phyloP scores from a whole-genome alignment of 2,888 invertebrate genomes.

The Trilocha varians region DNA sequence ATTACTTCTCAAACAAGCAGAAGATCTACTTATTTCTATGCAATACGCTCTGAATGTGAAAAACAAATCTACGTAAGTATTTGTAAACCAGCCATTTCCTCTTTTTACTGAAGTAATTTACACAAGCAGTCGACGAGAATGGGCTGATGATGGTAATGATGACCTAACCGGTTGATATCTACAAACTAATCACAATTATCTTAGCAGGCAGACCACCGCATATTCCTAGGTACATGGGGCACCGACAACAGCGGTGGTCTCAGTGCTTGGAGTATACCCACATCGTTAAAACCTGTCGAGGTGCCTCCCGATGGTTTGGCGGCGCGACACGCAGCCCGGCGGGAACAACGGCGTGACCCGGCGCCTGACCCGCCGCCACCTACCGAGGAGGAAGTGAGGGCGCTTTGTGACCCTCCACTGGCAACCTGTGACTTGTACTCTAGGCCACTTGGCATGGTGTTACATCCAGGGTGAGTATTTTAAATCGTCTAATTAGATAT shows the following conservation, averaged over 20 bases:
- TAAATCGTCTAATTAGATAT: too few species aligned
- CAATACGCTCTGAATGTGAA: not conserved
- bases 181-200: not conserved
- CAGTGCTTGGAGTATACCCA: constrained; percentile 26
- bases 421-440: constrained; percentile 15
- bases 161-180: too few species aligned
- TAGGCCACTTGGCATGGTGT: constrained; percentile 28
- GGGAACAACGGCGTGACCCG: constrained; percentile 12
- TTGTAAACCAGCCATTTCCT: too few species aligned
- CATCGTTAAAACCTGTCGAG: constrained; percentile 20
- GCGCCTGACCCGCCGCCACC: constrained; percentile 15
- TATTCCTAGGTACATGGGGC: constrained; percentile 18
- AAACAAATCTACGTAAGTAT: not conserved
- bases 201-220: constrained; percentile 4
- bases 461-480: constrained; percentile 24
- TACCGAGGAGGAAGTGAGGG: constrained; percentile 29
- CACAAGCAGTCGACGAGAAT: too few species aligned
- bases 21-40: not conserved
- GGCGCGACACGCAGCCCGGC: constrained; percentile 15
- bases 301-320: constrained; percentile 14
- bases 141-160: too few species aligned
- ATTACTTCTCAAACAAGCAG: not conserved
- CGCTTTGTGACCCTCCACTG: constrained; percentile 28
- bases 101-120: too few species aligned
- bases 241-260: constrained; percentile 19